Percentiles rank a stretch among this genome's conserved stretches.
These are phyloP conservation scores for Globodera rostochiensis DNA, from an alignment of 1,140 invertebrate genomes.

Conservation along the genomic window DNA sequence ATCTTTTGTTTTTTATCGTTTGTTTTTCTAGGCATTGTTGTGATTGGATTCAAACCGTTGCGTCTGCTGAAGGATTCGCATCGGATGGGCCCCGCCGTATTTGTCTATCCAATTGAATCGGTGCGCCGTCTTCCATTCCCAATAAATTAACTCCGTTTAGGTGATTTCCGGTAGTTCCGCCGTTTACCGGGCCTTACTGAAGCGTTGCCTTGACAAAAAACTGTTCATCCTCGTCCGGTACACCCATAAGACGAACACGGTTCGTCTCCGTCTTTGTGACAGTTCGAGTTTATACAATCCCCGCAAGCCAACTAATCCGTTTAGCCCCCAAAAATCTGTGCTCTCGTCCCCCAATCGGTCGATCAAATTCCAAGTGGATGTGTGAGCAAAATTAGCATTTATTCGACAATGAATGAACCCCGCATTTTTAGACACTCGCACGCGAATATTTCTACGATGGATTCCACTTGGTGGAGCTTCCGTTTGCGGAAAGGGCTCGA, in stretches of 20 bases:
- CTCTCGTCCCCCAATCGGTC: conserved; percentile 21
- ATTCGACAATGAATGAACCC: neutral
- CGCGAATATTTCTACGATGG: conserved; percentile 40
- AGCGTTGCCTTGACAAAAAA: conserved; percentile 40
- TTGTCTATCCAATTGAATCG: conserved; percentile 42
- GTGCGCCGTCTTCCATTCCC: conserved; percentile 24
- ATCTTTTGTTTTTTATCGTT: neutral
- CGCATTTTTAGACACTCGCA: conserved; percentile 13
- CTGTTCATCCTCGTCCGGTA: conserved; percentile 43
- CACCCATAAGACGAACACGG: conserved; percentile 36
- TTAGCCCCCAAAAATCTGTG: conserved; percentile 14
- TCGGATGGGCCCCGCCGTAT: conserved; percentile 44
- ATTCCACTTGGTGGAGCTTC: conserved; percentile 47
- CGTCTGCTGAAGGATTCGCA: conserved; percentile 39
- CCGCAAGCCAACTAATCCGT: neutral
- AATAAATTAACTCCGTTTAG: conserved; percentile 25
- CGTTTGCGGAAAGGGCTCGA: conserved; percentile 41
- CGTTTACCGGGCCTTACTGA: conserved; percentile 33
- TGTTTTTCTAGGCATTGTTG: conserved; percentile 31
- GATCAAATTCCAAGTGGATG: conserved; percentile 5
- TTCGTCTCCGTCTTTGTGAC: conserved; percentile 33
- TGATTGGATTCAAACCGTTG: conserved; percentile 47
- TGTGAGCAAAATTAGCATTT: conserved; percentile 9
- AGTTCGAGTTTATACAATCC: conserved; percentile 34
- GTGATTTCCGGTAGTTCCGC: conserved; percentile 34